A percentile compares a stretch with the other conserved stretches of the same genome.
phyloP scores from a whole-genome alignment of 2,888 invertebrate species.

The Drosophila stalkeri region DNA sequence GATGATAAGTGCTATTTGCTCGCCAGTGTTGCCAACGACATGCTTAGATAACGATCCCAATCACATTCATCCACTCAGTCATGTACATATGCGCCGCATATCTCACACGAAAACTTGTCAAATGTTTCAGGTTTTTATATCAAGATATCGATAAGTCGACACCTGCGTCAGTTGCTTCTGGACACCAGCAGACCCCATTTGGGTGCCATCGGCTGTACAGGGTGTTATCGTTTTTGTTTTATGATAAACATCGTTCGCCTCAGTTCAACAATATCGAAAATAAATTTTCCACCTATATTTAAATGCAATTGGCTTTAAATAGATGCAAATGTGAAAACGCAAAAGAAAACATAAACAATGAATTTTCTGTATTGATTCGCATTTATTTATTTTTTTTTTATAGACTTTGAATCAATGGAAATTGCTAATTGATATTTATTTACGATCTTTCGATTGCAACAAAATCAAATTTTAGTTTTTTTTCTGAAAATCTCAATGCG shows the following conservation, averaged over 20 bases:
- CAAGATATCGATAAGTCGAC: slow-evolving; percentile 15
- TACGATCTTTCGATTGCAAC: slow-evolving; percentile 7
- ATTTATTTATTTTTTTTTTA: neutral
- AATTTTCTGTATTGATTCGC: neutral
- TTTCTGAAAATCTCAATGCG: neutral
- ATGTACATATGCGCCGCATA: neutral
- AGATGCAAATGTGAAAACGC: neutral
- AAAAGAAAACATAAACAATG: slow-evolving; percentile 12
- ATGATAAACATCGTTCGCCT: slow-evolving; percentile 10
- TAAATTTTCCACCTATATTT: slow-evolving; percentile 13
- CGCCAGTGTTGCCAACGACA: neutral
- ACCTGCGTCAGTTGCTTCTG: slow-evolving; percentile 8
- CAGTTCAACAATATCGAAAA: slow-evolving; percentile 2
- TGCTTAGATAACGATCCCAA: slow-evolving; percentile 33
- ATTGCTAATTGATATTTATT: slow-evolving; percentile 15
- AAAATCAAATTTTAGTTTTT: slow-evolving; percentile 10
- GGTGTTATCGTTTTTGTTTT: slow-evolving; percentile 18
- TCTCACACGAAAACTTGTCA: slow-evolving; percentile 1
- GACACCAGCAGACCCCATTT: neutral
- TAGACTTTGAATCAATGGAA: neutral
- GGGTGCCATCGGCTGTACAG: neutral
- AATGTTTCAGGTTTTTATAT: slow-evolving; percentile 17
- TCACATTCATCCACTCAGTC: neutral
- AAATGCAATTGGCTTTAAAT: slow-evolving; percentile 5
- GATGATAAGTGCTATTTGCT: slow-evolving; percentile 7